phyloP scores from a whole-genome alignment of 2,113 vertebrate genomes.

The human (Homo sapiens) region GRCh38 chr2:95689001-95689500 shows the following conservation, averaged over 20 bases:
- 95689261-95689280: background rate
- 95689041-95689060: background rate
- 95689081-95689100: background rate
- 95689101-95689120: background rate
- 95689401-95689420: background rate
- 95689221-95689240: background rate
- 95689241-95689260: fast-evolving
- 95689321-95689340: background rate
- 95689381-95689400: background rate
- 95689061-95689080: background rate
- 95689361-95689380: background rate
- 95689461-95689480: background rate
- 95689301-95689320: background rate
- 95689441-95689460: constrained; percentile 5
- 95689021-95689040: background rate
- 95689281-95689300: background rate
- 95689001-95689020: background rate
- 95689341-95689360: background rate
- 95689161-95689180: too few relatives aligned
- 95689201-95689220: background rate
- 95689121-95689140: background rate
- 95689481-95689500: background rate
- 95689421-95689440: background rate
- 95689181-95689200: too few relatives aligned
- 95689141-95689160: too few relatives aligned